These are phyloP conservation scores for Acromyrmex echinatior DNA, from an alignment of 1,140 invertebrate genomes.

Conservation along the genomic window DNA sequence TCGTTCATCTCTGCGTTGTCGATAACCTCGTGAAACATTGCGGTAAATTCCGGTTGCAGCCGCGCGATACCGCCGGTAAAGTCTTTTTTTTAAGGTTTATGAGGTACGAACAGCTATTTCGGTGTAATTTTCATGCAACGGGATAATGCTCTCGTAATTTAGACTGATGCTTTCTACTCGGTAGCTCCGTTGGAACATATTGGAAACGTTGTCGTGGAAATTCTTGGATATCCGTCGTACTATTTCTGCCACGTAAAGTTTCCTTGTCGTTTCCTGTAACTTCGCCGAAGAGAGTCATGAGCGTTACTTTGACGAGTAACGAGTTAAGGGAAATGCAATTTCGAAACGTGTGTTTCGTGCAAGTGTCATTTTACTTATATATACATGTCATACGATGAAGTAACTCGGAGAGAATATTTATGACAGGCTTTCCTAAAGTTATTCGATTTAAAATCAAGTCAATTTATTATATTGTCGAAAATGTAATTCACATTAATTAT, in stretches of 20 bases:
- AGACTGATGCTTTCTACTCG: conserved; percentile 24
- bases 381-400: not conserved
- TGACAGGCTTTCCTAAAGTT: no score
- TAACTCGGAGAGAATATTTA: not conserved
- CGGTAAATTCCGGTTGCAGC: not conserved
- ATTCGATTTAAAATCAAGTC: not conserved
- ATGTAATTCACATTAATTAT: not conserved
- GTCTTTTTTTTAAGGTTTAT: conserved; percentile 8
- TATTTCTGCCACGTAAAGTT: conserved; percentile 24
- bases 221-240: conserved; percentile 1
- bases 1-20: not conserved
- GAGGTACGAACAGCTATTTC: conserved; percentile 15
- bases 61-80: conserved; percentile 16
- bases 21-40: not conserved
- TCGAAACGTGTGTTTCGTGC: conserved; percentile 5
- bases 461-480: not conserved
- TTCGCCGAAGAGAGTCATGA: not conserved
- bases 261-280: not conserved
- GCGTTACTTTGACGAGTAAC: conserved; percentile 10
- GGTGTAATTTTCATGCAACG: conserved; percentile 23
- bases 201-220: conserved; percentile 14
- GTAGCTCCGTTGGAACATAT: not conserved
- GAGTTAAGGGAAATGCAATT: not conserved
- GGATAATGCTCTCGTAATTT: conserved; percentile 30
- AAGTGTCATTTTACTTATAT: not conserved